A percentile compares a stretch with the other conserved stretches of the same genome.
phyloP scores from a whole-genome alignment of 2,113 vertebrate genomes.

The Siniperca knerii region DNA sequence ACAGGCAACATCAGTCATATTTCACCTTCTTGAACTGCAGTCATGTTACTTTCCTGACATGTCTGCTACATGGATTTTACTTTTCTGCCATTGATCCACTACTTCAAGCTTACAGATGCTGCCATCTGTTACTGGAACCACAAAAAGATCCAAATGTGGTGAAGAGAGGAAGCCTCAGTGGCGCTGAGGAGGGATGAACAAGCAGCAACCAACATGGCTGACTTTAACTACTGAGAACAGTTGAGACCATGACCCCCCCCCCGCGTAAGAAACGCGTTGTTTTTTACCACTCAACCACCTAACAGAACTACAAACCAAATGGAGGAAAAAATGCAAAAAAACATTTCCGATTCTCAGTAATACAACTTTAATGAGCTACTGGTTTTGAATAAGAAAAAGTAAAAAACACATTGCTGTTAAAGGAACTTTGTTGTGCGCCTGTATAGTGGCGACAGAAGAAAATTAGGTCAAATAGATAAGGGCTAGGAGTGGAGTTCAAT shows the following conservation, averaged over 20 bases:
- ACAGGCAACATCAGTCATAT: neutral
- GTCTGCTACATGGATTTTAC: neutral
- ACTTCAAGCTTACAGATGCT: neutral
- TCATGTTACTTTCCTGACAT: neutral
- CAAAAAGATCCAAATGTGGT: neutral
- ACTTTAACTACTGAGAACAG: neutral
- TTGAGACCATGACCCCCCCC: neutral
- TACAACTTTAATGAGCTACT: no score
- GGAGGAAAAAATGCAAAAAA: no score
- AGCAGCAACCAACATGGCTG: neutral
- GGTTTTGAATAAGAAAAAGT: no score
- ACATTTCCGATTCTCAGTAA: no score
- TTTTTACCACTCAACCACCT: no score
- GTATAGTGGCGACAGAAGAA: no score
- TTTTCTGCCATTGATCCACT: neutral
- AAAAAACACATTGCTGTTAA: no score
- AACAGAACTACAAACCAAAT: no score
- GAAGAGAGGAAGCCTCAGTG: neutral
- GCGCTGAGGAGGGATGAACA: neutral
- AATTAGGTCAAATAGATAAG: no score
- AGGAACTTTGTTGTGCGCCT: no score
- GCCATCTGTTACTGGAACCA: neutral
- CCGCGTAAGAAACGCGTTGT: no score
- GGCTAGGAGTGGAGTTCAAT: no score
- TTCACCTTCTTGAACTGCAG: neutral